Percentiles rank a stretch among this genome's conserved stretches.
phyloP scores from a whole-genome alignment of 2,797 vertebrate genomes.

The Poecilia velifera region DNA sequence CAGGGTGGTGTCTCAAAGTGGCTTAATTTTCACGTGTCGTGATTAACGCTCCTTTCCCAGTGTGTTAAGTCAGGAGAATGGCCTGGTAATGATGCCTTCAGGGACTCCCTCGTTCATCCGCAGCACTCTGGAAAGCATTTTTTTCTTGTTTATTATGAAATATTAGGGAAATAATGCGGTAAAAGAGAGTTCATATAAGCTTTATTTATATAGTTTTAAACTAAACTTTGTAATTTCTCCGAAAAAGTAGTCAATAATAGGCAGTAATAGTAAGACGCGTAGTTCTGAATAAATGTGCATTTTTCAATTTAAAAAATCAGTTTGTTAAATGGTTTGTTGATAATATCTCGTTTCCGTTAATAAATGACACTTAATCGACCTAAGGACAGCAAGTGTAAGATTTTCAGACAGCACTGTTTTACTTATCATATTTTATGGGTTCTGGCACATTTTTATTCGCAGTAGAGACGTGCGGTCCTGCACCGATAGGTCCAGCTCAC shows the following conservation, averaged over 20 bases:
- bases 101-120: neutral
- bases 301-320: too few relatives aligned
- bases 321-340: neutral
- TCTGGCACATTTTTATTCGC: neutral
- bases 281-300: neutral
- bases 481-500: neutral
- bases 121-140: neutral
- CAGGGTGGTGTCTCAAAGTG: constrained; percentile 14
- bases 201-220: neutral
- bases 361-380: neutral
- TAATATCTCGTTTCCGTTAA: neutral
- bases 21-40: constrained; percentile 11
- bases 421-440: neutral
- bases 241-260: neutral
- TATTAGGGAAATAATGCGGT: neutral
- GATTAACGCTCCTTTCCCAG: constrained; percentile 18
- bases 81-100: constrained; percentile 56
- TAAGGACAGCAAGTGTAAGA: neutral
- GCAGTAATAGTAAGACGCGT: neutral
- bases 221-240: neutral
- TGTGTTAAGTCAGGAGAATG: constrained; percentile 28
- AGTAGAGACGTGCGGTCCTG: neutral
- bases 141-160: neutral
- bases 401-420: neutral
- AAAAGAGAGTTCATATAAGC: neutral